Conservation (phyloP, 2,888 invertebrate species). For the Tachina grossa region DNA sequence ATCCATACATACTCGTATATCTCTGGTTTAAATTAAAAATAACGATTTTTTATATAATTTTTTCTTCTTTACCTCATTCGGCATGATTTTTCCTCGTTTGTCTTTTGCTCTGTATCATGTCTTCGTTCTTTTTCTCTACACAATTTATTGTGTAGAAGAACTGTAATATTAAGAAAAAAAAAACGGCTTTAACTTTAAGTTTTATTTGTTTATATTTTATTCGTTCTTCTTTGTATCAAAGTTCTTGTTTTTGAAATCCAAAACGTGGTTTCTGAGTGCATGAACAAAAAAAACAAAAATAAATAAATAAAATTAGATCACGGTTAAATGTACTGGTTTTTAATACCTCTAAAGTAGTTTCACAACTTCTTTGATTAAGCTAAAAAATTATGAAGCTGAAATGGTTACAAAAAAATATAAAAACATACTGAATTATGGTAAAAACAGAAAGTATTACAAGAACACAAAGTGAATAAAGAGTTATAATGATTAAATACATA, state of each 20-base stretch:
- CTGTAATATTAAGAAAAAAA: slow-evolving; percentile 24
- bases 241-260: slow-evolving; percentile 68
- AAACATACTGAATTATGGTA: background rate
- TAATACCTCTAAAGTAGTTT: slow-evolving; percentile 69
- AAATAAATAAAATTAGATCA: slow-evolving; percentile 67
- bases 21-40: slow-evolving; percentile 64
- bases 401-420: slow-evolving; percentile 12
- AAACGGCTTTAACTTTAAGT: slow-evolving; percentile 58
- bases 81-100: slow-evolving; percentile 42
- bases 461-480: slow-evolving; percentile 15
- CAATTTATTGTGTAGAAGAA: slow-evolving; percentile 1
- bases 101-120: slow-evolving; percentile 63
- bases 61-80: slow-evolving; percentile 51
- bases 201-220: slow-evolving; percentile 47
- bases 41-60: slow-evolving; percentile 54
- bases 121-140: slow-evolving; percentile 24
- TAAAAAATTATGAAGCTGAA: slow-evolving; percentile 54
- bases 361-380: slow-evolving; percentile 65
- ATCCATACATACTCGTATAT: background rate
- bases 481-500: slow-evolving; percentile 19
- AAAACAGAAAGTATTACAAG: slow-evolving; percentile 64
- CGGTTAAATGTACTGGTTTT: slow-evolving; percentile 70
- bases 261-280: slow-evolving; percentile 61
- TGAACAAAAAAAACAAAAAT: slow-evolving; percentile 46
- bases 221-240: slow-evolving; percentile 42